A percentile compares a stretch with the other conserved stretches of the same genome.
Conservation (phyloP, 2,888 invertebrate genomes). For the Petrophora chlorosata region DNA sequence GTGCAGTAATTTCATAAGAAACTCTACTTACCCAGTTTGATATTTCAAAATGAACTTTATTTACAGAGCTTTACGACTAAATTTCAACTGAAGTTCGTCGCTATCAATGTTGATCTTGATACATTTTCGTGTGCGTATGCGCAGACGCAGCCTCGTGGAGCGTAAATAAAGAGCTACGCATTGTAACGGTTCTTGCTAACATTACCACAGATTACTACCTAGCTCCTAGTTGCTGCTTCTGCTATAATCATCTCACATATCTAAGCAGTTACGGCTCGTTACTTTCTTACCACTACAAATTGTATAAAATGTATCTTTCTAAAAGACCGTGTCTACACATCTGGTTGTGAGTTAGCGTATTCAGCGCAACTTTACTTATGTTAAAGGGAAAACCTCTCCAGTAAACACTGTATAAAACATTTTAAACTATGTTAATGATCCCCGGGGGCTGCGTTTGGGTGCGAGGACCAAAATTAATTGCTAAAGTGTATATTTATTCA, state of each 20-base stretch:
- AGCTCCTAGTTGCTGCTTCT: conserved; percentile 3
- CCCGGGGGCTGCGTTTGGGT: conserved; percentile 17
- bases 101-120: conserved; percentile 23
- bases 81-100: not conserved
- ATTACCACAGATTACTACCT: conserved; percentile 27
- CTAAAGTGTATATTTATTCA: conserved; percentile 49
- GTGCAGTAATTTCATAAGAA: conserved; percentile 14
- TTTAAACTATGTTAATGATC: conserved; percentile 29
- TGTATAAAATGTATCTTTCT: conserved; percentile 5
- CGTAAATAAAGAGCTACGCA: conserved; percentile 48
- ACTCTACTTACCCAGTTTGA: not conserved
- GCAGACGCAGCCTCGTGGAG: conserved; percentile 33
- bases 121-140: conserved; percentile 30
- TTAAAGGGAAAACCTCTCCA: not conserved
- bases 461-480: conserved; percentile 47
- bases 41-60: conserved; percentile 13
- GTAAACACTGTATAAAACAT: conserved; percentile 21
- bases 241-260: conserved; percentile 18
- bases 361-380: conserved; percentile 6
- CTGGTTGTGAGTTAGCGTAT: not conserved
- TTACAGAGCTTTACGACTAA: not conserved
- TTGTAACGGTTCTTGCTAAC: conserved; percentile 37
- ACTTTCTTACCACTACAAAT: conserved; percentile 11
- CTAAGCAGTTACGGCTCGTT: conserved; percentile 15
- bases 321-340: not conserved